Evolutionary conservation across 2,113 vertebrate species (phyloP).

Genomic region (Nibea albiflora): DNA sequence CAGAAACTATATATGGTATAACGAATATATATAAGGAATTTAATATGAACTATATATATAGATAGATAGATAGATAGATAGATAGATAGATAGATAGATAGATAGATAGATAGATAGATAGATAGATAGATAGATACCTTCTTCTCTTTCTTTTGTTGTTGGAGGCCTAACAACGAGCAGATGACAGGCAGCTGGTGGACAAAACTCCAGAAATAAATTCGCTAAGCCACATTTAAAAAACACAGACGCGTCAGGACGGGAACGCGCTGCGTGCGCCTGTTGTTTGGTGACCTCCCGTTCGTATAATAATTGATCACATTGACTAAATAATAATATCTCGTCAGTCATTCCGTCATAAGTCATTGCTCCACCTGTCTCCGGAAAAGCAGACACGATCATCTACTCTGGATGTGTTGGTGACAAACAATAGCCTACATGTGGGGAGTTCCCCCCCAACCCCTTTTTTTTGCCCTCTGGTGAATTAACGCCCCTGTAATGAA

Average conservation of each 20-base stretch:
- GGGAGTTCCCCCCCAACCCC: too few relatives aligned
- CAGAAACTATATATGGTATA: background rate
- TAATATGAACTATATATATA: too few relatives aligned
- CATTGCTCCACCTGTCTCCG: constrained; percentile 54
- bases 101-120: constrained; percentile 52
- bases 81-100: constrained; percentile 54
- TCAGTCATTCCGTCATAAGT: constrained; percentile 61
- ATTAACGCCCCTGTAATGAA: constrained; percentile 51
- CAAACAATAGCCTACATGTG: constrained; percentile 46
- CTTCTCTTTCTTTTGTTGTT: background rate
- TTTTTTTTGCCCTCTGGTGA: constrained; percentile 24
- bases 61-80: constrained; percentile 36
- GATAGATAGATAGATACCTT: constrained; percentile 28
- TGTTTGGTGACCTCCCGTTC: constrained; percentile 47
- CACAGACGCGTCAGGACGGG: background rate
- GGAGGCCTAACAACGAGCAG: background rate
- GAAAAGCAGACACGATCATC: constrained; percentile 25
- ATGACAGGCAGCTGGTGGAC: background rate
- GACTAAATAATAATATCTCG: constrained; percentile 71
- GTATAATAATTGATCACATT: constrained; percentile 68
- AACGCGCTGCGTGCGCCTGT: constrained; percentile 14
- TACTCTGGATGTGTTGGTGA: constrained; percentile 36
- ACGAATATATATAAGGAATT: too few relatives aligned
- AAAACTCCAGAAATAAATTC: constrained; percentile 35
- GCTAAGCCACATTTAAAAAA: constrained; percentile 43